Conservation (phyloP, 2,113 vertebrate species). For the Laticauda colubrina region DNA sequence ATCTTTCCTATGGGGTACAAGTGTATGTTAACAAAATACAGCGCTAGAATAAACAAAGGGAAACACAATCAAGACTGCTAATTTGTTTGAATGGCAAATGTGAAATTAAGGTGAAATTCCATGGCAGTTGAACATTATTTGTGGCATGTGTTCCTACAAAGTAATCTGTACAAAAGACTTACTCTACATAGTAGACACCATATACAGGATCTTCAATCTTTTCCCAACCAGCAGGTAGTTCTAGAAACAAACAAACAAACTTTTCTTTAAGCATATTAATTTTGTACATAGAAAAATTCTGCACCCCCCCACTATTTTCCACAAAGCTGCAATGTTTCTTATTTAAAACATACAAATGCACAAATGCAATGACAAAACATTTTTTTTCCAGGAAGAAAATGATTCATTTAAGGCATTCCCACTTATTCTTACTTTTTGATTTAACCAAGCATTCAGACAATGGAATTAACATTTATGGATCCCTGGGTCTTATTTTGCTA, state of each 20-base stretch:
- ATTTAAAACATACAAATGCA: not conserved
- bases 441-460: not conserved
- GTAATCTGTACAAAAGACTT: slow-evolving; percentile 70
- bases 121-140: not conserved
- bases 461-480: not conserved
- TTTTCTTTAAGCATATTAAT: not conserved
- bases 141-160: not conserved
- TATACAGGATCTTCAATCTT: slow-evolving; percentile 99
- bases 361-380: not conserved
- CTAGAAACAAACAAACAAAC: slow-evolving; percentile 71
- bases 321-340: not conserved
- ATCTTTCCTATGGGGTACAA: not conserved
- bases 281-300: not conserved
- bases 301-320: not conserved
- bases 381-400: not conserved
- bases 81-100: not conserved
- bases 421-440: not conserved
- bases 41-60: not conserved
- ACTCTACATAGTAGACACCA: slow-evolving; percentile 99
- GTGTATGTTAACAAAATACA: not conserved
- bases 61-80: not conserved
- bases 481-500: not conserved
- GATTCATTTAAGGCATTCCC: not conserved
- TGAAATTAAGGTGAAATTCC: not conserved
- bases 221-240: slow-evolving; percentile 97